Base-by-base conservation (phyloP, 2,888 invertebrate genomes). In the Drosophila atripex region DNA sequence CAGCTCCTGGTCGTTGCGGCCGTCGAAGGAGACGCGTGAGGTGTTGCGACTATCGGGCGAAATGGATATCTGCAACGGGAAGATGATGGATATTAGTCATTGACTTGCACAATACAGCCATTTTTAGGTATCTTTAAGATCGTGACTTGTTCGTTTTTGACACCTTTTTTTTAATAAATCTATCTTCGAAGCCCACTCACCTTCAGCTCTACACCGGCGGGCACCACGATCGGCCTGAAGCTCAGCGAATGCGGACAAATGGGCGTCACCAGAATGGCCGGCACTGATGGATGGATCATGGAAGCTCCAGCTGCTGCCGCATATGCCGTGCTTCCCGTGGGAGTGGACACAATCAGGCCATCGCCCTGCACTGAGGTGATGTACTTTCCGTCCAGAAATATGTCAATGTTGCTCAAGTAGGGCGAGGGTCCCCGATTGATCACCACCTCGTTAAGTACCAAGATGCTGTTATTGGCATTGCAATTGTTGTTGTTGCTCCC, bases 1-100 rank as follows among this genome's bases (percentile, higher is more conserved):
- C 56, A 99, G 93, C 91, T 98, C 98, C 92, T 98, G 98, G 71
- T 98, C 94, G 93, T 96, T 97, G 90, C 98, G 94, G 38, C 99
- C 99, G 93, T 99, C 99, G 92, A 99, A 98, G 4, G 98, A 98
- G 56, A 98, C 98, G 98, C 98, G 98, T 75, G 98, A 97, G 11
- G 97, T 97, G 91, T 97, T 97, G 85, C 97, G 94, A 91, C 97
- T 97, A 89, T 97, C 97, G 68, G 96, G 96, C 35, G 97, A 97
- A 76, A 97, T 94, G 82, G 96, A 96, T 92, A 97, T 97, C 97
- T 97, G 93, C 72, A 51, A 65, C 63, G 47, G 16, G 54, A 7
- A 32, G 11, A 14, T 1, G 16, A 25, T n/a, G 98, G 93, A 91
- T 97, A 98, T 11, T 0, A 98, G 28, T 46, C 21, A 16, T 0